Evolutionary conservation across 2,113 vertebrate species (phyloP).

Genomic region (Phylloscopus trochilus): DNA sequence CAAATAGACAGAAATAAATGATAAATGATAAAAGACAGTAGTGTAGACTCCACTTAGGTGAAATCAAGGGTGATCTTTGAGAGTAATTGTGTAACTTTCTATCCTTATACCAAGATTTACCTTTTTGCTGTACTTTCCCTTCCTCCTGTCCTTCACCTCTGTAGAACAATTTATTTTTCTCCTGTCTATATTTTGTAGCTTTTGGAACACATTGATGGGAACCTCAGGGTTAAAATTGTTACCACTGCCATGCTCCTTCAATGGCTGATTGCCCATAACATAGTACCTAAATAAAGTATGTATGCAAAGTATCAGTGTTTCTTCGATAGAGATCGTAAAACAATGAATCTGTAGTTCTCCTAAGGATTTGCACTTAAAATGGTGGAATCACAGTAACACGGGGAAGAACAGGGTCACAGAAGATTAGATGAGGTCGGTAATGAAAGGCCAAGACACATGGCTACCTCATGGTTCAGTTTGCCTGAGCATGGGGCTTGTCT

Average conservation of each 20-base stretch:
- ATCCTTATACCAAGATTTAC: neutral
- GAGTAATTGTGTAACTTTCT: neutral
- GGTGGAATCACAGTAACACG: neutral
- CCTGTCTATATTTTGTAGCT: neutral
- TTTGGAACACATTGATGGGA: neutral
- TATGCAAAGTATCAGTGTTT: neutral
- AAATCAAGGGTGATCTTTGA: neutral
- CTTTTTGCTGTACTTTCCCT: neutral
- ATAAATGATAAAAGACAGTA: neutral
- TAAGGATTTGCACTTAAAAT: neutral
- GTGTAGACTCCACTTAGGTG: neutral
- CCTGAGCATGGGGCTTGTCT: accelerated
- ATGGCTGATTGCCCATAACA: neutral
- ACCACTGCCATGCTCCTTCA: neutral
- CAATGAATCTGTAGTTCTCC: neutral
- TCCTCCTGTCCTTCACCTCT: neutral
- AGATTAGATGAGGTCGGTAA: neutral
- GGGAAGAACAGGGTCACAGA: neutral
- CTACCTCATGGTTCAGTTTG: neutral
- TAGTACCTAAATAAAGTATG: neutral
- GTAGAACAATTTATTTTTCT: neutral
- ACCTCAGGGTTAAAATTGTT: neutral
- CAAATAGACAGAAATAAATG: neutral
- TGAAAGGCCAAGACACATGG: neutral
- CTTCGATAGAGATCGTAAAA: neutral